Evolutionary conservation across 2,888 invertebrate genomes (phyloP).

Genomic region (Drosophila macrospina): DNA sequence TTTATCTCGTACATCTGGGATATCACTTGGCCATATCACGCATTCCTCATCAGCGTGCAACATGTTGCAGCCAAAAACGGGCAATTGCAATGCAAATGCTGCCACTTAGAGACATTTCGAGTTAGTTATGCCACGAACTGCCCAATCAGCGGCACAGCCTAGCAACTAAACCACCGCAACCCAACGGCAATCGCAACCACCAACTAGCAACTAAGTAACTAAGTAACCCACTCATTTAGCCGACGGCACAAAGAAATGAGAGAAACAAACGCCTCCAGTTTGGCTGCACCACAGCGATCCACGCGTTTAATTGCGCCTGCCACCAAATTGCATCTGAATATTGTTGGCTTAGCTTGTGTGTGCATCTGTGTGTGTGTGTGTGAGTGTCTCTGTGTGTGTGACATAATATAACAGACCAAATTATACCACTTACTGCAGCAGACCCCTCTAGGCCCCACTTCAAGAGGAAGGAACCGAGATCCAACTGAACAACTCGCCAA

Average conservation of each 20-base stretch:
- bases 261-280: constrained; percentile 47
- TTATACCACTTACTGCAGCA: constrained; percentile 77
- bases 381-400: constrained; percentile 49
- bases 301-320: constrained; percentile 71
- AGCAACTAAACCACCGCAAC: constrained; percentile 15
- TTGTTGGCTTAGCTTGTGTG: constrained; percentile 3
- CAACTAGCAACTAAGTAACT: constrained; percentile 29
- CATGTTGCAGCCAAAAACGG: constrained; percentile 62
- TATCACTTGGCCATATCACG: constrained; percentile 58
- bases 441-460: constrained; percentile 7
- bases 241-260: constrained; percentile 21
- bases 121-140: constrained; percentile 77
- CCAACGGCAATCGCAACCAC: too few species aligned
- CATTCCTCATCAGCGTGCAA: constrained; percentile 69
- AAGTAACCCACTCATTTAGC: constrained; percentile 58
- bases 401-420: constrained; percentile 76
- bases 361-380: constrained; percentile 18
- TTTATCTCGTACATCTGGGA: constrained; percentile 37
- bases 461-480: constrained; percentile 44
- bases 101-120: constrained; percentile 79
- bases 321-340: constrained; percentile 56
- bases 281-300: constrained; percentile 19
- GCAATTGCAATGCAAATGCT: constrained; percentile 71
- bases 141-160: constrained; percentile 68
- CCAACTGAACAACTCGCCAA: constrained; percentile 59